Conservation (phyloP, 1,140 invertebrate species). For the Dysdera silvatica region DNA sequence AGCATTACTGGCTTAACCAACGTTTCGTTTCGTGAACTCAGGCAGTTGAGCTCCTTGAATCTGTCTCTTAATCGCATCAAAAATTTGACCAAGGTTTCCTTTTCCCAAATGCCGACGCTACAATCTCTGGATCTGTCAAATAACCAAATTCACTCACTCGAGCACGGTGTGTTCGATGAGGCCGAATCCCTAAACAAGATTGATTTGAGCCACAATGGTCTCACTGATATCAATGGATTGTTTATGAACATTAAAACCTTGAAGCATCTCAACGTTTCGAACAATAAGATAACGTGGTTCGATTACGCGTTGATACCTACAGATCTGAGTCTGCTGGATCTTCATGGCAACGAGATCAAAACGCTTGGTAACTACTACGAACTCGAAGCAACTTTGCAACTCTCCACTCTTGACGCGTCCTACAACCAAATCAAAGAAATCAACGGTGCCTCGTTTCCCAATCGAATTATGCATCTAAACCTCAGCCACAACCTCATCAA, state of each 20-base stretch:
- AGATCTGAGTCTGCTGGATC: conserved; percentile 74
- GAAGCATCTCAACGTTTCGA: conserved; percentile 80
- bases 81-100: conserved; percentile 56
- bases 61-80: conserved; percentile 68
- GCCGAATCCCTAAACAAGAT: conserved; percentile 72
- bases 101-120: conserved; percentile 68
- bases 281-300: conserved; percentile 81
- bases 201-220: conserved; percentile 70
- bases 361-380: conserved; percentile 76
- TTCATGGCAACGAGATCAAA: conserved; percentile 77
- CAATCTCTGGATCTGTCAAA: conserved; percentile 78
- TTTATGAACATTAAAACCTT: conserved; percentile 73
- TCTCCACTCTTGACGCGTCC: conserved; percentile 57
- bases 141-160: conserved; percentile 75
- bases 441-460: conserved; percentile 61
- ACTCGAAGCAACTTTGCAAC: conserved; percentile 56
- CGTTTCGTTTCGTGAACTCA: conserved; percentile 44
- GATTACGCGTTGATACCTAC: conserved; percentile 76
- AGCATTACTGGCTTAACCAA: conserved; percentile 52
- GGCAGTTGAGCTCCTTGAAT: conserved; percentile 72
- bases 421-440: conserved; percentile 69
- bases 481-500: conserved; percentile 73
- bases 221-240: conserved; percentile 72
- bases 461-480: conserved; percentile 65
- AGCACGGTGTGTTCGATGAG: conserved; percentile 68